Evolutionary conservation across 2,888 invertebrate species (phyloP).

Genomic region (Drosophila formosana): DNA sequence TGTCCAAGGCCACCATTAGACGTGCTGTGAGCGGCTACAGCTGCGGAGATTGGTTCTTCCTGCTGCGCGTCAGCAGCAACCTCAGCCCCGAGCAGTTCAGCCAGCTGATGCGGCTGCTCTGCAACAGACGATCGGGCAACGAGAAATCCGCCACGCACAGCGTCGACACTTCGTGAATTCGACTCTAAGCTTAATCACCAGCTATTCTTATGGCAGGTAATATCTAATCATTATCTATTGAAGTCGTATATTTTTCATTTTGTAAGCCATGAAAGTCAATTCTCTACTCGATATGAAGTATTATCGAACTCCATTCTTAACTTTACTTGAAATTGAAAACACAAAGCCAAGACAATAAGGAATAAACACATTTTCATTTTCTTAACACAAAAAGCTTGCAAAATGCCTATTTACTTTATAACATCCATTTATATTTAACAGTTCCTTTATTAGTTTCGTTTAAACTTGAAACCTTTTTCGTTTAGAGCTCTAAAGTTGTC

Average conservation of each 20-base stretch:
- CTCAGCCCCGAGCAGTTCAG: slow-evolving; percentile 89
- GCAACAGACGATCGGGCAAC: slow-evolving; percentile 23
- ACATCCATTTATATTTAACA: too few relatives aligned
- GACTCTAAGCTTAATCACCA: neutral
- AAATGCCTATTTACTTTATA: too few relatives aligned
- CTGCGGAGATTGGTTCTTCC: slow-evolving; percentile 92
- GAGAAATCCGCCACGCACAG: slow-evolving; percentile 22
- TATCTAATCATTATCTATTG: slow-evolving; percentile 8
- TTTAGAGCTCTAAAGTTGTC: too few relatives aligned
- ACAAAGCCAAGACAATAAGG: neutral
- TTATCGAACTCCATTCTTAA: slow-evolving; percentile 44
- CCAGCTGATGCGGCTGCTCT: slow-evolving; percentile 87
- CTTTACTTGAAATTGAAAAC: slow-evolving; percentile 14
- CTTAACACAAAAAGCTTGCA: neutral
- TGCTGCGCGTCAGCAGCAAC: slow-evolving; percentile 91
- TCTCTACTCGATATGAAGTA: slow-evolving; percentile 45
- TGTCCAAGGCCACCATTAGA: slow-evolving; percentile 65
- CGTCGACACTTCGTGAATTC: slow-evolving; percentile 44
- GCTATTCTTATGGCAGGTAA: slow-evolving; percentile 6
- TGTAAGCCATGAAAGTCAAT: slow-evolving; percentile 13
- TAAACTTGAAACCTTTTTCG: too few relatives aligned
- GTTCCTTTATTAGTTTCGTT: too few relatives aligned
- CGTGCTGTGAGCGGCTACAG: slow-evolving; percentile 75
- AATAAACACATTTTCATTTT: slow-evolving; percentile 3
- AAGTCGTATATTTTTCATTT: slow-evolving; percentile 9